Evolutionary conservation across 2,797 vertebrate species (phyloP).

Genomic region (Remorina albescens): DNA sequence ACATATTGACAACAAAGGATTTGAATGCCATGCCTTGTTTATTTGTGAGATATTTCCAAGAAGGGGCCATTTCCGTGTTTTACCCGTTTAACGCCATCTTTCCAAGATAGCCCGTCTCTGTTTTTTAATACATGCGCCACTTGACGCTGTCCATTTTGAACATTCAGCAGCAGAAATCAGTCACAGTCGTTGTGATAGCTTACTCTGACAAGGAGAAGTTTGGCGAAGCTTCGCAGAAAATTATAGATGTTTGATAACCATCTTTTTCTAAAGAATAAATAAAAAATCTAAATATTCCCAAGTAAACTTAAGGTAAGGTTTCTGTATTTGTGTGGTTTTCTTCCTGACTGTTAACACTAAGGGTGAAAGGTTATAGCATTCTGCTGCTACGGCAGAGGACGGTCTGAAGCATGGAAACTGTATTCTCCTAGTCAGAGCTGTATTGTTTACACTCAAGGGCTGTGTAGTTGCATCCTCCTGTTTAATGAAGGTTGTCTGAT

Average conservation of each 20-base stretch:
- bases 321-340: neutral
- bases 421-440: neutral
- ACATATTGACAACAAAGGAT: neutral
- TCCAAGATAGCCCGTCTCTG: neutral
- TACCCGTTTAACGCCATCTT: rapidly evolving
- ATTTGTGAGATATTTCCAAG: neutral
- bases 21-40: rapidly evolving
- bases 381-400: neutral
- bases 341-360: neutral
- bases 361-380: neutral
- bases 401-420: neutral
- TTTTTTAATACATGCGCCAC: too few relatives aligned
- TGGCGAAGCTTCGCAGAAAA: too few relatives aligned
- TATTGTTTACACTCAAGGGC: constrained; percentile 28
- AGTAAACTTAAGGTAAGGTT: neutral
- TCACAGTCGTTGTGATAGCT: too few relatives aligned
- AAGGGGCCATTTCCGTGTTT: constrained; percentile 47
- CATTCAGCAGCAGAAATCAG: too few relatives aligned
- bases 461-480: constrained; percentile 10
- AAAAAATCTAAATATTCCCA: too few relatives aligned
- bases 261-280: too few relatives aligned
- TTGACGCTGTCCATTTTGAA: too few relatives aligned
- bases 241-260: too few relatives aligned
- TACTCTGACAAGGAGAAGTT: too few relatives aligned
- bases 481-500: constrained; percentile 47